Percentiles rank a stretch among this genome's conserved stretches.
These are phyloP conservation scores for Psephotus haematonotus DNA, from an alignment of 2,113 vertebrate genomes.

Conservation along the genomic window DNA sequence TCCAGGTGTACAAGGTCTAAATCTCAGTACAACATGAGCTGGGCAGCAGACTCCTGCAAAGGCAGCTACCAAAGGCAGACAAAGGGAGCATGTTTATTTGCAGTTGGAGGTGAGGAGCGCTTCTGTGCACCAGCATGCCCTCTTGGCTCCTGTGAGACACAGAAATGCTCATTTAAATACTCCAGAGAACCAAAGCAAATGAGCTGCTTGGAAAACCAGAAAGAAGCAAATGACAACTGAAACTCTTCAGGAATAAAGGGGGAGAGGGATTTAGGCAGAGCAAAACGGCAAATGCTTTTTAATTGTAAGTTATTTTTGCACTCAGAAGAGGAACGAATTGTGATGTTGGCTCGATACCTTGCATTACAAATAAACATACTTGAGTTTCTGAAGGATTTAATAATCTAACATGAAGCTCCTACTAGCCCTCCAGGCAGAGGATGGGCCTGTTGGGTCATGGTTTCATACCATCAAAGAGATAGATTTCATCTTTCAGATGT, in stretches of 20 bases:
- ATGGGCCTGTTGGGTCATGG: constrained; percentile 66
- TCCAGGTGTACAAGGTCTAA: neutral
- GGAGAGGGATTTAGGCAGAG: neutral
- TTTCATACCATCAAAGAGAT: constrained; percentile 64
- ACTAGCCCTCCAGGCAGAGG: constrained; percentile 56
- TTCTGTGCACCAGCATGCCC: neutral
- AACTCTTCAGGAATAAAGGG: neutral
- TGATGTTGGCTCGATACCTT: constrained; percentile 11
- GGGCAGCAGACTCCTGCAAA: neutral
- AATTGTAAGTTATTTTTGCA: constrained; percentile 46
- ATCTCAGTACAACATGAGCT: no score
- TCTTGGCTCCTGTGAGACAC: neutral
- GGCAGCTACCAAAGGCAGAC: neutral
- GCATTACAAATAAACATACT: constrained; percentile 17
- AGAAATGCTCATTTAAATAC: neutral
- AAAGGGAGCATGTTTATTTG: neutral
- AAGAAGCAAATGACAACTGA: constrained; percentile 8
- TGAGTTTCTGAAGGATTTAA: constrained; percentile 55
- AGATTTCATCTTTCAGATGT: constrained; percentile 67
- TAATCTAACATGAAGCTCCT: constrained; percentile 46
- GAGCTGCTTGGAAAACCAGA: neutral
- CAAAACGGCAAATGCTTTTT: constrained; percentile 20
- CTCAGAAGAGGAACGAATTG: constrained; percentile 2
- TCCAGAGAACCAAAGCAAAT: constrained; percentile 4
- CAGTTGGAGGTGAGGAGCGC: neutral